Evolutionary conservation across 2,888 invertebrate species (phyloP), one percentile per base, ranked within the genome.

Genomic region (Harpalus rufipes): DNA sequence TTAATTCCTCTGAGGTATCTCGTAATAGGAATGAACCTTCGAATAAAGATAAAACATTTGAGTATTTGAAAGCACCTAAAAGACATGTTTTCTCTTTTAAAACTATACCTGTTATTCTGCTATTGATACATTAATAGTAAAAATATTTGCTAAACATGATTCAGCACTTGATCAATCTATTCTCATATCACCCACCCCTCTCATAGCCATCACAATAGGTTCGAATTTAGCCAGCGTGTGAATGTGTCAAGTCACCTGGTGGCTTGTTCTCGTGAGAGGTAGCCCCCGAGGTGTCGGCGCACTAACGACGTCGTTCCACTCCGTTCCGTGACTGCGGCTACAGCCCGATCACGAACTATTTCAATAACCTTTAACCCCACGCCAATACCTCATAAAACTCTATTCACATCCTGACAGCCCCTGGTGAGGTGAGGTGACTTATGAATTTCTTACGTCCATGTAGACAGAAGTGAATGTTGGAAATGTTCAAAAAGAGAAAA

Each of bases 381-480:
- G 81, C 85, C 86, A 80, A 85, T 85, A 86, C 56, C 85, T 86
- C 85, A 81, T 86, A 86, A 85, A 86, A 85, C 85, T 85, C 86
- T 82, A 86, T 87, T 87, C 86, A 85, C 44, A 85, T 61, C 78
- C 79, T 87, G 87, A 87, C 87, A 87, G 86, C 72, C 74, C 65
- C 84, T 32, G 32, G 32, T 32, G 32, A 32, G 32, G 32, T 32
- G 80, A 79, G 84, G 82, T 72, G 86, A 86, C 85, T 87, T 86
- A 86, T 86, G 84, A 84, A 78, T 84, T 84, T 84, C 44, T 80
- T 80, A 41, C 12, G 21, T 1, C 32, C 32, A 32, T 32, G 32
- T 32, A 32, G 32, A 32, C 32, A 32, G 32, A 8, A 56, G 76
- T 44, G 76, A 76, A 76, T 39, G 76, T 7, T 76, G 44, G 56